These are phyloP conservation scores for Rostratula benghalensis DNA, from an alignment of 2,113 vertebrate species.

Conservation along the genomic window DNA sequence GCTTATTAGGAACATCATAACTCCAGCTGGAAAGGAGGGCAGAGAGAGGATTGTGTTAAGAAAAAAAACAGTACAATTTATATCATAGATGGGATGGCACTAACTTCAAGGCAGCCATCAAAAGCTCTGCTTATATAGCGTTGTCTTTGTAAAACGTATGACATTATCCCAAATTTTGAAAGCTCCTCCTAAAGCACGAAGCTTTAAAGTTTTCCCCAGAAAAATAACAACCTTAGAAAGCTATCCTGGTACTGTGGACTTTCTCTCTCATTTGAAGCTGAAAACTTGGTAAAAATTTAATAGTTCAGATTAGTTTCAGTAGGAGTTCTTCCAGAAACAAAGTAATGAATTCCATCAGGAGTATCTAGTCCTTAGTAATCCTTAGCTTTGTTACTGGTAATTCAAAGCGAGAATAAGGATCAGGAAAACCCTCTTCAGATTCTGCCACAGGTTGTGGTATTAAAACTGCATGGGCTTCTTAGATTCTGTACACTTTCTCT, in stretches of 20 bases:
- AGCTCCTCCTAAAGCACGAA: not conserved
- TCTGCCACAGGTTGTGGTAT: not conserved
- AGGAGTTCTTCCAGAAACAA: too few relatives aligned
- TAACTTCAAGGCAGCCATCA: not conserved
- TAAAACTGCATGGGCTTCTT: not conserved
- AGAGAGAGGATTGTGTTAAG: not conserved
- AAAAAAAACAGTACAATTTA: not conserved
- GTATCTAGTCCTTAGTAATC: not conserved
- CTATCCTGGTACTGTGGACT: not conserved
- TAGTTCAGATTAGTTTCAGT: not conserved
- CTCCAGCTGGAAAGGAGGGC: not conserved
- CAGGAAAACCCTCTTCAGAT: not conserved
- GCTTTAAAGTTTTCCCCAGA: not conserved
- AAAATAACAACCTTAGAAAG: not conserved
- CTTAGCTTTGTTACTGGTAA: not conserved
- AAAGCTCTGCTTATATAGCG: not conserved
- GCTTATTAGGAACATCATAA: not conserved
- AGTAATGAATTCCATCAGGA: not conserved
- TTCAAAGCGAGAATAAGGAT: not conserved
- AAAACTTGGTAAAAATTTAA: not conserved
- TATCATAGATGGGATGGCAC: not conserved
- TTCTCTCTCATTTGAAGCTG: not conserved
- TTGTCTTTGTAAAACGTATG: not conserved
- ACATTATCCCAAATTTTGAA: not conserved
- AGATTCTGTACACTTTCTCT: not conserved